Conservation (phyloP, 37 sponge, comb jelly and placozoan genomes). For the Lycopodina hypogea region DNA sequence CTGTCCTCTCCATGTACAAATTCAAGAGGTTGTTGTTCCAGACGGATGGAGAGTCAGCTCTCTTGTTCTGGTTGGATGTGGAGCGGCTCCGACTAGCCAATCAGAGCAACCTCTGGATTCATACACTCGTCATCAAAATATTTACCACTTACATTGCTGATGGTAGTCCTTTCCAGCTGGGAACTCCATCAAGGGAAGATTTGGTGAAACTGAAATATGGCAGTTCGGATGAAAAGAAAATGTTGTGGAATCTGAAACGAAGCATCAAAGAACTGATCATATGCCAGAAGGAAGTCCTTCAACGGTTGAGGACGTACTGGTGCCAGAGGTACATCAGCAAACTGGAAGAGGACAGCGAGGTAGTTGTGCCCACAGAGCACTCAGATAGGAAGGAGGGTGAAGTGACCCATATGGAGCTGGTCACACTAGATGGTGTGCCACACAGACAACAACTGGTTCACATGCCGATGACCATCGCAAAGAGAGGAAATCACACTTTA, state of each 20-base stretch:
- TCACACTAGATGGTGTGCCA: too few species aligned
- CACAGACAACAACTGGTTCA: too few species aligned
- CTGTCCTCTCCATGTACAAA: conserved; percentile 23
- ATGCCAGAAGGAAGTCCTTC: conserved; percentile 14
- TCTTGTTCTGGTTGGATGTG: conserved; percentile 49
- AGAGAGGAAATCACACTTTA: too few species aligned
- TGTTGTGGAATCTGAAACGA: neutral
- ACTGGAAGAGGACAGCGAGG: neutral
- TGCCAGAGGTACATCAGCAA: conserved; percentile 15
- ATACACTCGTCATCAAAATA: conserved; percentile 2
- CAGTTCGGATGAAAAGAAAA: neutral
- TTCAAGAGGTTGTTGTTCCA: conserved; percentile 37
- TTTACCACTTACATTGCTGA: conserved; percentile 5
- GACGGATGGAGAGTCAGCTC: conserved; percentile 45
- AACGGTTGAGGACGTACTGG: conserved; percentile 36
- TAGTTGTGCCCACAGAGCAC: neutral
- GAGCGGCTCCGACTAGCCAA: conserved; percentile 24
- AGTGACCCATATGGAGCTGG: too few species aligned
- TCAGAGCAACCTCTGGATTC: neutral
- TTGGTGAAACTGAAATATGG: neutral
- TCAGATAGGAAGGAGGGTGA: too few species aligned
- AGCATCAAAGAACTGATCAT: neutral
- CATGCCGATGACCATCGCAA: too few species aligned
- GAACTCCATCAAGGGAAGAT: conserved; percentile 1
- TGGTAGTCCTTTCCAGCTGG: conserved; percentile 26